A percentile compares a stretch with the other conserved stretches of the same genome.
Conservation (phyloP, 2,888 invertebrate species). For the Mamestra brassicae region DNA sequence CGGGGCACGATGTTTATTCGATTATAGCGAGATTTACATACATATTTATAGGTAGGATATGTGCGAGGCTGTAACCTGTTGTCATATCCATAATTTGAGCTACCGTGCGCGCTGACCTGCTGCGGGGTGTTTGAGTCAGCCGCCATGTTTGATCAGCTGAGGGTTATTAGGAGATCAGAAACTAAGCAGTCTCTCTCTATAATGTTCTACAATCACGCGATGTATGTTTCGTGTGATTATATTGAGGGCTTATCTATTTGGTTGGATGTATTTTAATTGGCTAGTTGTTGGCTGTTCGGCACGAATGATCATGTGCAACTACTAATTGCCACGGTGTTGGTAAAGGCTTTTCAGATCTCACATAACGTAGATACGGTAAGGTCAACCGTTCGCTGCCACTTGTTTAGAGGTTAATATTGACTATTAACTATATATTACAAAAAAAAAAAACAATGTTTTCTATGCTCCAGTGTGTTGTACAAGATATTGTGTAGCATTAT, state of each 20-base stretch:
- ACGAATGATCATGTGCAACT: background rate
- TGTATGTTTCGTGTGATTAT: background rate
- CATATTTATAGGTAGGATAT: slow-evolving; percentile 68
- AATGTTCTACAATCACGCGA: slow-evolving; percentile 11
- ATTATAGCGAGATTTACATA: slow-evolving; percentile 77
- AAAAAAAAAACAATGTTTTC: no score
- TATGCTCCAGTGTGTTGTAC: no score
- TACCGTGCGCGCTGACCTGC: slow-evolving; percentile 50
- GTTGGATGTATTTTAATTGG: slow-evolving; percentile 4
- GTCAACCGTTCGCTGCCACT: background rate
- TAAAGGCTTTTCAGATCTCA: background rate
- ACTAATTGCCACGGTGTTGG: background rate
- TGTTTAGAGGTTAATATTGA: background rate
- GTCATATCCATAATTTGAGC: slow-evolving; percentile 66
- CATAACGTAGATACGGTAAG: background rate
- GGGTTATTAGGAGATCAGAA: slow-evolving; percentile 30
- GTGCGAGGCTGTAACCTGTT: slow-evolving; percentile 69
- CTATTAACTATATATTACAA: background rate
- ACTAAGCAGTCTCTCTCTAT: background rate
- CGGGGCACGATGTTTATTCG: slow-evolving; percentile 80
- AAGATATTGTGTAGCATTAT: background rate
- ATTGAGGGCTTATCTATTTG: background rate
- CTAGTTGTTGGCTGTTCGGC: background rate
- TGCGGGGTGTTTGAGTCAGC: slow-evolving; percentile 3
- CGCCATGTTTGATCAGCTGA: slow-evolving; percentile 37